Evolutionary conservation across 2,888 invertebrate species (phyloP).

Genomic region (Tenthredo mesomela): DNA sequence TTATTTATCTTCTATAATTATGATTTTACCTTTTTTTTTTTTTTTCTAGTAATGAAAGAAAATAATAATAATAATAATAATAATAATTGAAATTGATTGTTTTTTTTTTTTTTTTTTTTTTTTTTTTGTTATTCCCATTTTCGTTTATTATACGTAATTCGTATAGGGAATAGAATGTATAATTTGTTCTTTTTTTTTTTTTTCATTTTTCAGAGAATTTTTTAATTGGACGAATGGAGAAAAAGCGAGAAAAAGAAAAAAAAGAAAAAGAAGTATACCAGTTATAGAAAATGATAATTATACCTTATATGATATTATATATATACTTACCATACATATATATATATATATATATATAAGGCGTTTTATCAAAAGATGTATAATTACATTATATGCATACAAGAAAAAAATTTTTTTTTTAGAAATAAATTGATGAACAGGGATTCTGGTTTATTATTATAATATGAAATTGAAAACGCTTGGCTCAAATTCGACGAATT

Average conservation of each 20-base stretch:
- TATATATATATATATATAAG: too few species aligned
- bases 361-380: too few species aligned
- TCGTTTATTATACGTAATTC: neutral
- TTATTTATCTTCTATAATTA: too few species aligned
- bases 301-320: too few species aligned
- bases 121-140: neutral
- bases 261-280: neutral
- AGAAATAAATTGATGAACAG: neutral
- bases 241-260: neutral
- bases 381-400: too few species aligned
- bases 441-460: neutral
- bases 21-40: too few species aligned
- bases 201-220: too few species aligned
- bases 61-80: too few species aligned
- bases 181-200: too few species aligned
- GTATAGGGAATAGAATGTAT: neutral
- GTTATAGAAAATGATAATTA: neutral
- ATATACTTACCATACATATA: too few species aligned
- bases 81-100: neutral
- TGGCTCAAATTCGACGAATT: constrained; percentile 56
- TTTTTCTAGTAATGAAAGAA: too few species aligned
- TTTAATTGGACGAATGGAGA: neutral
- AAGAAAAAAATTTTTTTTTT: too few species aligned
- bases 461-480: constrained; percentile 45
- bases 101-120: neutral